Conservation (phyloP, 2,797 vertebrate species). For the Enteromius fasciolatus region DNA sequence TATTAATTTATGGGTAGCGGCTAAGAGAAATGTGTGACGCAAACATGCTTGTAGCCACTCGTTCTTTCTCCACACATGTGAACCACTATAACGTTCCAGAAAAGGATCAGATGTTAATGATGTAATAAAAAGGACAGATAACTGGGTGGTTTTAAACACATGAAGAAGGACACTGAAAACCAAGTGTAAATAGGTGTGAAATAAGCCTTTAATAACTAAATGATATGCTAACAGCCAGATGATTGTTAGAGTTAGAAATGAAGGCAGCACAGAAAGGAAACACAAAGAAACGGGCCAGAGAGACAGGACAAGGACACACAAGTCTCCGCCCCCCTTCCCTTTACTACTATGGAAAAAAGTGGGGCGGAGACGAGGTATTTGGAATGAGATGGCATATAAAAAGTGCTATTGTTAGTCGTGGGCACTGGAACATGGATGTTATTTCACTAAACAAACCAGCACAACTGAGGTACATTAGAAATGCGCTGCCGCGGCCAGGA, state of each 20-base stretch:
- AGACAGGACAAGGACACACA: constrained; percentile 31
- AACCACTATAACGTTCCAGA: neutral
- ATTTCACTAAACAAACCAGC: constrained; percentile 80
- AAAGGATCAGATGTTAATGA: neutral
- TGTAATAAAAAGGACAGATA: neutral
- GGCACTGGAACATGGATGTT: constrained; percentile 74
- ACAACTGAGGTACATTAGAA: constrained; percentile 74
- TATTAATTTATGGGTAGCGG: constrained; percentile 37
- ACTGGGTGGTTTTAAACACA: neutral
- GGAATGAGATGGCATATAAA: constrained; percentile 61
- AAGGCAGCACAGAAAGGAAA: constrained; percentile 24
- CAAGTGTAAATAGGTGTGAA: neutral
- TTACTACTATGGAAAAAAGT: constrained; percentile 63
- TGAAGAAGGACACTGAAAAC: neutral
- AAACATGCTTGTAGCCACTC: neutral
- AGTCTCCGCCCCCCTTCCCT: constrained; percentile 45
- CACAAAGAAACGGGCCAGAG: constrained; percentile 48
- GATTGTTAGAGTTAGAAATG: neutral
- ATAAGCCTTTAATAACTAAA: constrained; percentile 2
- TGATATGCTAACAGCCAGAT: neutral
- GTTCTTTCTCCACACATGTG: neutral
- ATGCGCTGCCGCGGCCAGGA: constrained; percentile 80
- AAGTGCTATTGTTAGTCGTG: constrained; percentile 64
- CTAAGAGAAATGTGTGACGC: constrained; percentile 10
- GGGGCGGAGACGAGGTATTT: constrained; percentile 54